These are phyloP conservation scores for Myrmecophaga tridactyla DNA, from an alignment of 2,113 vertebrate species.

Conservation along the genomic window DNA sequence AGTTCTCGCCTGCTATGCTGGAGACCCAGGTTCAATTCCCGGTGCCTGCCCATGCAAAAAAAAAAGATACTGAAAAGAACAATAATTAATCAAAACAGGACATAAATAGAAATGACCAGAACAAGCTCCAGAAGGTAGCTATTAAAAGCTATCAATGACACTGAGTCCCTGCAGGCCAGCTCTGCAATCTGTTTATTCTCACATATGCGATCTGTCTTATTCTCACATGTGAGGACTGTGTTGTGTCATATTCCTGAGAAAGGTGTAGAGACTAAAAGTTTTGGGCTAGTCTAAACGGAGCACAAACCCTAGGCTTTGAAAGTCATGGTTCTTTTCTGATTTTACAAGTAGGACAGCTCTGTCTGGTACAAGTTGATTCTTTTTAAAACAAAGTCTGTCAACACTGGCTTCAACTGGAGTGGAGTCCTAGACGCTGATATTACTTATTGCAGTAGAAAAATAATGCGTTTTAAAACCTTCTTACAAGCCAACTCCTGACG, in stretches of 20 bases:
- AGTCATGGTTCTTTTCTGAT: background rate
- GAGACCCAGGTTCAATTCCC: too few relatives aligned
- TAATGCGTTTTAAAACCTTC: background rate
- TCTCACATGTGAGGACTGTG: background rate
- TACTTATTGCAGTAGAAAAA: background rate
- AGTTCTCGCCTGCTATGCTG: too few relatives aligned
- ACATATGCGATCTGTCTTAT: background rate
- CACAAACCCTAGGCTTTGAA: background rate
- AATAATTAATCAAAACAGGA: constrained; percentile 46
- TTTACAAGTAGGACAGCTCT: background rate
- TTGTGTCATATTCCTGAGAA: background rate
- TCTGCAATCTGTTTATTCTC: background rate
- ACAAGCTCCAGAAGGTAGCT: background rate
- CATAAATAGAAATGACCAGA: constrained; percentile 22
- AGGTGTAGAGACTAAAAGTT: background rate
- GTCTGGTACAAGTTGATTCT: background rate
- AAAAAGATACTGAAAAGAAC: constrained; percentile 35
- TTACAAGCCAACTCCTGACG: background rate
- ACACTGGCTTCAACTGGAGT: background rate
- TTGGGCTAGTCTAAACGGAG: background rate
- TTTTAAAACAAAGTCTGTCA: background rate
- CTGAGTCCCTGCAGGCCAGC: background rate
- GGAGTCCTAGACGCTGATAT: background rate
- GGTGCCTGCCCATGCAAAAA: too few relatives aligned
- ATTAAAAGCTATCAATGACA: background rate